Evolutionary conservation across 2,113 vertebrate species (phyloP).

Genomic region (Heliornis fulica): DNA sequence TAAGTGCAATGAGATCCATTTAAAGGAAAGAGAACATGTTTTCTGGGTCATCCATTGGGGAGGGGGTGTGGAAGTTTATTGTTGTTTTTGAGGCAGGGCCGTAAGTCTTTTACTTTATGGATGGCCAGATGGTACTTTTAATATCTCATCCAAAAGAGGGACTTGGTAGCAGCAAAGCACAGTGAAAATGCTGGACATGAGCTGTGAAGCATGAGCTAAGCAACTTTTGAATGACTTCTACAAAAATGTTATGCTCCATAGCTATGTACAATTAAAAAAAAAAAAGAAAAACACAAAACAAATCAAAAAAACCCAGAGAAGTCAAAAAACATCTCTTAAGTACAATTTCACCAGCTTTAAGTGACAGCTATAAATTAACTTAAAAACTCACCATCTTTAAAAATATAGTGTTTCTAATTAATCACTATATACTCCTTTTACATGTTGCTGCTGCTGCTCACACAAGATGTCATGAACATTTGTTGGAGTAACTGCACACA

Average conservation of each 20-base stretch:
- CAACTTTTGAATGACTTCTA: not conserved
- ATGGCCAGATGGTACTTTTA: not conserved
- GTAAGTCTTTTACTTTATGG: not conserved
- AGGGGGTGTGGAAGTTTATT: accelerated
- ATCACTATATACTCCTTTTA: not conserved
- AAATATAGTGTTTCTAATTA: not conserved
- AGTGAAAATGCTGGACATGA: not conserved
- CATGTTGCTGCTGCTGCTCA: not conserved
- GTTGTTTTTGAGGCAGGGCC: not conserved
- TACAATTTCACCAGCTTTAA: not conserved
- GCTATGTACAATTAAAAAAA: not conserved
- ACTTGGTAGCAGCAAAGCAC: not conserved
- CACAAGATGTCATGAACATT: not conserved
- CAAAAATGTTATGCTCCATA: not conserved
- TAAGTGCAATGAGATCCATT: not conserved
- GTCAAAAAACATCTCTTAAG: not conserved
- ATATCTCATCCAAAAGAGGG: not conserved
- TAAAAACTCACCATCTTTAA: not conserved
- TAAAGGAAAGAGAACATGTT: not conserved
- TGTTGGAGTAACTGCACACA: not conserved
- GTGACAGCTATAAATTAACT: not conserved
- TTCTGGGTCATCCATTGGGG: not conserved
- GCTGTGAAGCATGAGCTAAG: accelerated
- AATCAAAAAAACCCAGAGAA: not conserved
- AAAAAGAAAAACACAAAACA: too few relatives aligned